Base-by-base conservation (phyloP, 2,888 invertebrate genomes). In the Mechanitis messenoides region DNA sequence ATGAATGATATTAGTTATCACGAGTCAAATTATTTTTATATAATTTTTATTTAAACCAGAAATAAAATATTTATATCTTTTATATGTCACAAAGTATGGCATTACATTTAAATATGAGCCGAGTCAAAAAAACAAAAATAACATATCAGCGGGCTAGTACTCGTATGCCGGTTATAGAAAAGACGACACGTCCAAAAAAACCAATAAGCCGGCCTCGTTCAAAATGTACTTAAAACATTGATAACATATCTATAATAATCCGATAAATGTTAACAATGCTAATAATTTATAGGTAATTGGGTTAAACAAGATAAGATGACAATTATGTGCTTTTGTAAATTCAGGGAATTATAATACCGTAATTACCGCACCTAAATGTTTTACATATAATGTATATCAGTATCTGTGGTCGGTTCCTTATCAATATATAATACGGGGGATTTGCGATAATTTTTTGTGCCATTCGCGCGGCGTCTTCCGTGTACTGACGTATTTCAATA, bases 271-370 rank as follows among this genome's bases (percentile, higher is more conserved):
- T 66, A 69, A 61, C 74, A 69, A 72, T 74, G 74, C 73, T 76
- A 70, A 71, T 81, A 79, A 83, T 80, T 84, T 81, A 77, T 77
- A 80, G 75, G 79, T 83, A 83, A 85, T 80, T 83, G 77, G 85
- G 84, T 83, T 85, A 83, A 73, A 62, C 42, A 55, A 61, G 63
- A 67, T 65, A 65, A 58, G 42, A 53, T 45, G 7, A 54, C 38
- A 45, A 55, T 20, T 45, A n/a, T n/a, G 33, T 35, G 11, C 3
- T 28, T 47, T 33, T 33, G 3, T 28, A 35, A n/a, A 50, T 31
- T 50, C 50, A 50, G 11, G 50, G 58, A 35, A 58, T 11, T 28
- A 7, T 50, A 50, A 45, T 55, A 2, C 20, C 20, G 31, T 38
- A 33, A 55, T 12, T 7, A 45, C 56, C 46, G 33, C 56, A 33